Conservation (phyloP, 2,113 vertebrate species). For the Smithornis capensis region DNA sequence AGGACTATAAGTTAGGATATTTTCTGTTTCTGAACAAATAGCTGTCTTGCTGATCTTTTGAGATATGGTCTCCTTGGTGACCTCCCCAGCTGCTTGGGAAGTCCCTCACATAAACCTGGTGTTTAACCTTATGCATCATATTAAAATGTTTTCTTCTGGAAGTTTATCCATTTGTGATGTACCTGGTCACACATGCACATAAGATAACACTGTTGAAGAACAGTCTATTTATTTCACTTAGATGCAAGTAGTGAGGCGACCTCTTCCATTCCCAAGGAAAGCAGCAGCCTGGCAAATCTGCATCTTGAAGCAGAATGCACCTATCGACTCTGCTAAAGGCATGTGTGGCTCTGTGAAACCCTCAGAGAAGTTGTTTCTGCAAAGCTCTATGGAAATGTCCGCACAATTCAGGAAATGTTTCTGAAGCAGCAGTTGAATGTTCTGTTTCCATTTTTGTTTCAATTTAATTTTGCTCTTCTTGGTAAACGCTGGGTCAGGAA, state of each 20-base stretch:
- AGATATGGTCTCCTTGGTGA: not conserved
- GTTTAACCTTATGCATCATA: not conserved
- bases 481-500: not conserved
- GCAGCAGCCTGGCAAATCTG: not conserved
- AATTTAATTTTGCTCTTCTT: not conserved
- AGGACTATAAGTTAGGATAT: not conserved
- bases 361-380: not conserved
- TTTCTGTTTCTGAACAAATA: not conserved
- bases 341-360: not conserved
- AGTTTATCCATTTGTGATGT: not conserved
- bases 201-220: not conserved
- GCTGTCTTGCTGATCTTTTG: not conserved
- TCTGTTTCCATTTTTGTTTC: not conserved
- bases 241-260: not conserved
- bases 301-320: not conserved
- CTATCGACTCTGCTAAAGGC: not conserved
- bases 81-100: not conserved
- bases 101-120: not conserved
- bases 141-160: not conserved
- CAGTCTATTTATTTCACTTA: not conserved
- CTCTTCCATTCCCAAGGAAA: not conserved
- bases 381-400: not conserved
- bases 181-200: rapidly evolving
- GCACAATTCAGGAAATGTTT: not conserved
- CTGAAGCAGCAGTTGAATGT: not conserved